Conservation (phyloP, 2,113 vertebrate species). For the Hippoglossus stenolepis region DNA sequence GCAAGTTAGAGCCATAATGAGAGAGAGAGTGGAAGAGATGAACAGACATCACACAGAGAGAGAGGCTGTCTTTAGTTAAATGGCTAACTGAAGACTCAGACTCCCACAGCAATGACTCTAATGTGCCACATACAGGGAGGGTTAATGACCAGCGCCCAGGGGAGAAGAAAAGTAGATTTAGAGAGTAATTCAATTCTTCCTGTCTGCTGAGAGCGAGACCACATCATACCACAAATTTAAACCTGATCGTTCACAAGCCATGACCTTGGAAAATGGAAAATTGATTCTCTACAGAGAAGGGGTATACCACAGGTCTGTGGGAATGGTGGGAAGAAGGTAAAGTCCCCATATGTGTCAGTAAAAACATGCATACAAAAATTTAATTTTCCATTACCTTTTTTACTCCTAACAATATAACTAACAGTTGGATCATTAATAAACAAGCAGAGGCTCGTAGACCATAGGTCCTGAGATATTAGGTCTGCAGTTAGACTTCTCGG, state of each 20-base stretch:
- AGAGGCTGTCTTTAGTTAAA: conserved; percentile 48
- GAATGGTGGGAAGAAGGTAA: background rate
- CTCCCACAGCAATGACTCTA: conserved; percentile 30
- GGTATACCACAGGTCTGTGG: background rate
- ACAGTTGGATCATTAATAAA: too few relatives aligned
- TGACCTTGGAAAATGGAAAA: background rate
- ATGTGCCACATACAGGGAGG: conserved; percentile 29
- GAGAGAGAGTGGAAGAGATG: conserved; percentile 5
- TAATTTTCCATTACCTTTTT: too few relatives aligned
- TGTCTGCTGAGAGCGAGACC: background rate
- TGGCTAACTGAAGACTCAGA: conserved; percentile 17
- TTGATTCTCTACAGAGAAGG: too few relatives aligned
- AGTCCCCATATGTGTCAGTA: too few relatives aligned
- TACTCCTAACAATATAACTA: too few relatives aligned
- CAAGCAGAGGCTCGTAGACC: too few relatives aligned
- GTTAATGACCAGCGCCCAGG: conserved; percentile 33
- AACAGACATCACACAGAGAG: conserved; percentile 35
- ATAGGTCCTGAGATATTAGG: too few relatives aligned
- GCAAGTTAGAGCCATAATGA: conserved; percentile 29
- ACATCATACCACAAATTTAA: background rate
- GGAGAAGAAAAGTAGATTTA: conserved; percentile 3
- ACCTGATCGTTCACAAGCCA: background rate
- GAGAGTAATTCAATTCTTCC: conserved; percentile 24
- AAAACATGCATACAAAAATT: too few relatives aligned
- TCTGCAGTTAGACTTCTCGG: too few relatives aligned